Conservation (phyloP, 92 coral and sea anemone species). For the Parazoanthus atlanticus region DNA sequence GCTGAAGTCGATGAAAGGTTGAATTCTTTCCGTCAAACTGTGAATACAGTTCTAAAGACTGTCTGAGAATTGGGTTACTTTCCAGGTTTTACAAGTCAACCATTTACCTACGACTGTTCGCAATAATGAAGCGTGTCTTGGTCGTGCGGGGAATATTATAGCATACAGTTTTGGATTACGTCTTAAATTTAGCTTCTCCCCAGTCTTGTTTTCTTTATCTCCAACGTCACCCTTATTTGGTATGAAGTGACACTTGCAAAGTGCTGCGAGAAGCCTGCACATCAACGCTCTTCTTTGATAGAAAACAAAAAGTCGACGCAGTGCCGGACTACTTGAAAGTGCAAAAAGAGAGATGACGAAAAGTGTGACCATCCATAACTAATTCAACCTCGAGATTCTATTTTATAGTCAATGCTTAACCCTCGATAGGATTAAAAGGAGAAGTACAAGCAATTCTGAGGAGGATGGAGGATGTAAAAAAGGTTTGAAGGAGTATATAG, state of each 20-base stretch:
- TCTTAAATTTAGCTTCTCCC: background rate
- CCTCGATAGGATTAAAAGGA: background rate
- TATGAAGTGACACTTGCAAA: conserved; percentile 21
- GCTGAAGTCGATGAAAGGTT: conserved; percentile 6
- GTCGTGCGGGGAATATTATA: background rate
- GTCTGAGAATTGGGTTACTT: background rate
- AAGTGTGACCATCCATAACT: background rate
- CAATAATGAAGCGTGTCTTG: background rate
- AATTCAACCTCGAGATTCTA: background rate
- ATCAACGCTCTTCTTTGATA: conserved; percentile 37
- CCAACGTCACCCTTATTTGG: conserved; percentile 34
- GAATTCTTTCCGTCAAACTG: background rate
- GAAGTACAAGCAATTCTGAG: background rate
- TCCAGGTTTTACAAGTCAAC: background rate
- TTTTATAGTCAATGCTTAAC: background rate
- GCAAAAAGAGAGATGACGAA: background rate
- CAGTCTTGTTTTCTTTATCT: conserved; percentile 22
- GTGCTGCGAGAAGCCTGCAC: conserved; percentile 11
- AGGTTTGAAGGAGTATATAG: background rate
- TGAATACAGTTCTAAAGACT: background rate
- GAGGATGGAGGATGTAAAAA: background rate
- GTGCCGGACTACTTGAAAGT: background rate
- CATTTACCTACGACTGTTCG: conserved; percentile 5
- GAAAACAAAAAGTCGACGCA: conserved; percentile 8
- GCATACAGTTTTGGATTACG: conserved; percentile 31